Conservation (phyloP, 1,140 invertebrate species). For the Brachionus rubens region DNA sequence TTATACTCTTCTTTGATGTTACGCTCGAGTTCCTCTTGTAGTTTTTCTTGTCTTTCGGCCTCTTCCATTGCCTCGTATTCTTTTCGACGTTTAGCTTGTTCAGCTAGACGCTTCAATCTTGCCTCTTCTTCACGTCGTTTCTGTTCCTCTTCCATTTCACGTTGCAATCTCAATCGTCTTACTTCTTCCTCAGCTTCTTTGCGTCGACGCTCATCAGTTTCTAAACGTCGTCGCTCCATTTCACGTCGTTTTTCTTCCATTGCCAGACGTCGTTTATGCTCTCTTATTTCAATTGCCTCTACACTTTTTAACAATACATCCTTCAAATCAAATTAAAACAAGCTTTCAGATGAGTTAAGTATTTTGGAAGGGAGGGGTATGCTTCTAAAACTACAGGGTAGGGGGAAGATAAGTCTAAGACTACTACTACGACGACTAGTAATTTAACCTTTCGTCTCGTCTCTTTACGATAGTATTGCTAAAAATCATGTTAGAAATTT, state of each 20-base stretch:
- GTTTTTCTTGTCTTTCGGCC: not conserved
- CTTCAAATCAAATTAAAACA: not conserved
- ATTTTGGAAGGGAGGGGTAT: too few relatives aligned
- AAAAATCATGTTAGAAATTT: slow-evolving; percentile 14
- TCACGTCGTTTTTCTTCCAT: slow-evolving; percentile 27
- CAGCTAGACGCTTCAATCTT: slow-evolving; percentile 1
- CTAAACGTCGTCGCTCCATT: not conserved
- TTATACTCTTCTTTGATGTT: not conserved
- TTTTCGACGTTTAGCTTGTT: slow-evolving; percentile 29
- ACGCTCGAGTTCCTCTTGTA: slow-evolving; percentile 8
- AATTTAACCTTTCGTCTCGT: slow-evolving; percentile 22
- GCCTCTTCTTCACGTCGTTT: slow-evolving; percentile 12
- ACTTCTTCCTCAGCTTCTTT: slow-evolving; percentile 26
- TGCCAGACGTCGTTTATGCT: not conserved
- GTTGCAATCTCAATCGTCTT: not conserved
- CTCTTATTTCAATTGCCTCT: slow-evolving; percentile 24
- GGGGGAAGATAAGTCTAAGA: too few relatives aligned
- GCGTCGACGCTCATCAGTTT: slow-evolving; percentile 11
- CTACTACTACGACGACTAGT: too few relatives aligned
- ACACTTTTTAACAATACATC: not conserved
- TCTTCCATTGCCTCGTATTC: slow-evolving; percentile 31
- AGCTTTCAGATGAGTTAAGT: too few relatives aligned
- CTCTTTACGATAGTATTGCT: slow-evolving; percentile 22
- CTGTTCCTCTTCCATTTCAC: slow-evolving; percentile 23
- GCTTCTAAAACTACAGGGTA: too few relatives aligned